These are phyloP conservation scores for Momotus momota DNA, from an alignment of 2,797 vertebrate genomes.

Conservation along the genomic window DNA sequence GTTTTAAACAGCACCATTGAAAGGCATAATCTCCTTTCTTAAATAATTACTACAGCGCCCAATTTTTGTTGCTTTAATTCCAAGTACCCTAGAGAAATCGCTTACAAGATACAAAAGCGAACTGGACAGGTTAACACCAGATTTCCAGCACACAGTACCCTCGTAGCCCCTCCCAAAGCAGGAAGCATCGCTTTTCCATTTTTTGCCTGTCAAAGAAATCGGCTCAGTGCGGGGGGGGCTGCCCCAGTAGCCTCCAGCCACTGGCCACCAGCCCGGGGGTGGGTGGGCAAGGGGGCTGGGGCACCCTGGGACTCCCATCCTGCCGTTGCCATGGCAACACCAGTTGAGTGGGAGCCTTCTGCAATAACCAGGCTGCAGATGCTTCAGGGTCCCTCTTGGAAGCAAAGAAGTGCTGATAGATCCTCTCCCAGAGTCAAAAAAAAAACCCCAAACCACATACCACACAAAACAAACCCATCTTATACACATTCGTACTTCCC, in stretches of 20 bases:
- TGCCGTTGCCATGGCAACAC: conserved; percentile 49
- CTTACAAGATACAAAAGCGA: not conserved
- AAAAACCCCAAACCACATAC: too few species aligned
- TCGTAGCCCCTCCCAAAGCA: not conserved
- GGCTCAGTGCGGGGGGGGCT: not conserved
- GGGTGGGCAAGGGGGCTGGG: not conserved
- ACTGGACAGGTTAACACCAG: too few species aligned
- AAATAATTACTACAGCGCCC: not conserved
- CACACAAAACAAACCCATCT: not conserved
- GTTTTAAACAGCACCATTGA: not conserved
- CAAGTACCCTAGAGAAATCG: not conserved
- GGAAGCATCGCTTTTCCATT: not conserved
- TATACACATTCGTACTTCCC: rapidly evolving
- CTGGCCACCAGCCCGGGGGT: not conserved
- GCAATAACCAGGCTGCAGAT: not conserved
- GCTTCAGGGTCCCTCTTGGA: rapidly evolving
- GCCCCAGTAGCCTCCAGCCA: not conserved
- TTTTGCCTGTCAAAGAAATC: not conserved
- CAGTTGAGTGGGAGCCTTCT: not conserved
- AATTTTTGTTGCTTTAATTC: not conserved
- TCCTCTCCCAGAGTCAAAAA: not conserved
- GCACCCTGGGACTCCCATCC: conserved; percentile 16
- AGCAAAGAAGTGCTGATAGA: not conserved
- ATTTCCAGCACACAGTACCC: not conserved
- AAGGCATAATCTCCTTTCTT: not conserved